Evolutionary conservation across 2,888 invertebrate species (phyloP).

Genomic region (Agriotes lineatus): DNA sequence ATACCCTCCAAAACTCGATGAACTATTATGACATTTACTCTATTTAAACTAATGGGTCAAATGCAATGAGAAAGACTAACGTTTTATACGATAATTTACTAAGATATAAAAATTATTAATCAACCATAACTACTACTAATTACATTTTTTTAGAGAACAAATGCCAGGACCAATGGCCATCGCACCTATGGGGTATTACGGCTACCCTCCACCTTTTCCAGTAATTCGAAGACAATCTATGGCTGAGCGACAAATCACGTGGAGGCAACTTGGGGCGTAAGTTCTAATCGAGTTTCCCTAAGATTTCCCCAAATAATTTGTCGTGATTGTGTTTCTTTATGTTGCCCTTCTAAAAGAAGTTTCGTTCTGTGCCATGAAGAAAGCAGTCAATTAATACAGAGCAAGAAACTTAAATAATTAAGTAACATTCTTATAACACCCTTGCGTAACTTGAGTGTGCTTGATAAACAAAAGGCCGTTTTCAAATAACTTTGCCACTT

Average conservation of each 20-base stretch:
- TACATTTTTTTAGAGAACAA: constrained; percentile 37
- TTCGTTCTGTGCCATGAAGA: not conserved
- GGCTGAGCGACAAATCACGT: constrained; percentile 70
- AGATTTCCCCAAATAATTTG: not conserved
- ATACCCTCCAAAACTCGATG: no score
- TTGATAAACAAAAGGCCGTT: constrained; percentile 12
- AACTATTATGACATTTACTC: no score
- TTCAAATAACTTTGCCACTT: constrained; percentile 35
- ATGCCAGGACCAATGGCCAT: constrained; percentile 69
- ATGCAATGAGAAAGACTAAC: no score
- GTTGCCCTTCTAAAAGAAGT: not conserved
- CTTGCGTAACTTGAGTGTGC: constrained; percentile 14
- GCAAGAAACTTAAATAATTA: constrained; percentile 16
- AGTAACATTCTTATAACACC: constrained; percentile 16
- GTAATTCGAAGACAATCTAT: constrained; percentile 71
- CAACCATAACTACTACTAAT: no score
- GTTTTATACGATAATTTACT: not conserved
- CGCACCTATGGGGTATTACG: constrained; percentile 71
- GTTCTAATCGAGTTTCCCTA: constrained; percentile 59
- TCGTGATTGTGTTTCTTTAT: not conserved
- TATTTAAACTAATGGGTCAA: no score
- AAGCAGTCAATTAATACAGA: constrained; percentile 6
- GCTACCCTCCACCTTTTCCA: constrained; percentile 69
- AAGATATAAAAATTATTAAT: no score
- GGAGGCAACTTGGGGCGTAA: constrained; percentile 79